Evolutionary conservation across 2,113 vertebrate species (phyloP).

Genomic region (Chaetodon trifascialis): DNA sequence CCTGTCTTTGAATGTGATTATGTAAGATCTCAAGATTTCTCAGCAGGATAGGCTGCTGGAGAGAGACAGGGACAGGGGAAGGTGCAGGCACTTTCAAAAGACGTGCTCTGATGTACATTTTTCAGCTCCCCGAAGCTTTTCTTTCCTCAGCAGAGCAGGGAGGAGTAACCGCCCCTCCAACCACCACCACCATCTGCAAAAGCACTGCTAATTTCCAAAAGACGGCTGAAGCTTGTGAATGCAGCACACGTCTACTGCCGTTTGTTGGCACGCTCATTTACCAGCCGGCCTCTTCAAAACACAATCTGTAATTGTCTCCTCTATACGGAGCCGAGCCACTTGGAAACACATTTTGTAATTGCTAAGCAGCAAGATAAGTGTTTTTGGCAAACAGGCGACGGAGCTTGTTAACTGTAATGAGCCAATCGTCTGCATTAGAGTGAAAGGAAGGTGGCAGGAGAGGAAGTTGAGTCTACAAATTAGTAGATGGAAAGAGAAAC

Average conservation of each 20-base stretch:
- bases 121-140: neutral
- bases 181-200: neutral
- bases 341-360: constrained; percentile 27
- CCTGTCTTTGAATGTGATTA: constrained; percentile 53
- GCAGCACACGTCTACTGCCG: neutral
- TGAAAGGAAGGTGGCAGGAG: neutral
- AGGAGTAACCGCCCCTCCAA: neutral
- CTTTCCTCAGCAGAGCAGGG: neutral
- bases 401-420: constrained; percentile 45
- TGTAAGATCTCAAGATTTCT: constrained; percentile 56
- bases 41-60: constrained; percentile 2
- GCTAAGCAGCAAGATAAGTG: constrained; percentile 22
- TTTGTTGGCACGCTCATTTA: neutral
- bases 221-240: neutral
- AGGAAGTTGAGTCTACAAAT: no score
- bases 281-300: constrained; percentile 28
- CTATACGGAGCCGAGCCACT: constrained; percentile 16
- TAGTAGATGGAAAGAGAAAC: neutral
- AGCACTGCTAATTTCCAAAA: neutral
- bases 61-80: constrained; percentile 8
- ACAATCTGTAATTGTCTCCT: constrained; percentile 37
- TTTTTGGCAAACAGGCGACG: constrained; percentile 17
- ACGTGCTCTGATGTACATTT: constrained; percentile 8
- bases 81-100: neutral
- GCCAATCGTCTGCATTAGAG: constrained; percentile 7